A percentile compares a stretch with the other conserved stretches of the same genome.
Conservation (phyloP, 2,888 invertebrate genomes). For the Ecdyonurus torrentis region DNA sequence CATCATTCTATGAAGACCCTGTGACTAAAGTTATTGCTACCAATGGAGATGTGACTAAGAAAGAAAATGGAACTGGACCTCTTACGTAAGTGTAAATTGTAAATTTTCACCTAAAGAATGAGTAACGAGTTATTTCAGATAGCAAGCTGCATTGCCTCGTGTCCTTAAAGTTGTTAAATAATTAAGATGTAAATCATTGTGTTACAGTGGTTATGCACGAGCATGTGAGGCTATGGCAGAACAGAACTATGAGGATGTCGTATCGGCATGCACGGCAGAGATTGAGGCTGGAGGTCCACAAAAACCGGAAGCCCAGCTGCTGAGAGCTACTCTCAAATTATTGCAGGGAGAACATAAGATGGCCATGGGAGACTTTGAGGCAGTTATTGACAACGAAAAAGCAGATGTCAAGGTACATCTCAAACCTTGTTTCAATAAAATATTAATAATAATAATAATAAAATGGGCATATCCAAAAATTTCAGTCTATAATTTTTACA, state of each 20-base stretch:
- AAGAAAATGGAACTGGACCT: neutral
- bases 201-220: conserved; percentile 43
- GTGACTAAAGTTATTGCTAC: conserved; percentile 29
- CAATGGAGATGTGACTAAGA: neutral
- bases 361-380: conserved; percentile 52
- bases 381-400: conserved; percentile 46
- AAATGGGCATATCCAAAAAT: no score
- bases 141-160: no score
- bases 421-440: conserved; percentile 7
- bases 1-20: conserved; percentile 77
- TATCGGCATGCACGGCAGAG: conserved; percentile 64
- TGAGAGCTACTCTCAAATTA: conserved; percentile 71
- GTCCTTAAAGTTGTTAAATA: no score
- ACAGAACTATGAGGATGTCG: conserved; percentile 59
- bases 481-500: neutral
- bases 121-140: no score
- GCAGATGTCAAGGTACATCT: conserved; percentile 32
- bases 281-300: conserved; percentile 37
- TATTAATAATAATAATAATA: neutral
- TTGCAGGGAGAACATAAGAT: conserved; percentile 57
- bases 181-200: no score
- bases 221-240: conserved; percentile 52
- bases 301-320: conserved; percentile 37
- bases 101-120: no score
- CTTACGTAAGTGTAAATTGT: no score